A percentile compares a stretch with the other conserved stretches of the same genome.
These are phyloP conservation scores for Stichopus chloronotus DNA, from an alignment of 35 echinoderm and acorn worm genomes.

Conservation along the genomic window DNA sequence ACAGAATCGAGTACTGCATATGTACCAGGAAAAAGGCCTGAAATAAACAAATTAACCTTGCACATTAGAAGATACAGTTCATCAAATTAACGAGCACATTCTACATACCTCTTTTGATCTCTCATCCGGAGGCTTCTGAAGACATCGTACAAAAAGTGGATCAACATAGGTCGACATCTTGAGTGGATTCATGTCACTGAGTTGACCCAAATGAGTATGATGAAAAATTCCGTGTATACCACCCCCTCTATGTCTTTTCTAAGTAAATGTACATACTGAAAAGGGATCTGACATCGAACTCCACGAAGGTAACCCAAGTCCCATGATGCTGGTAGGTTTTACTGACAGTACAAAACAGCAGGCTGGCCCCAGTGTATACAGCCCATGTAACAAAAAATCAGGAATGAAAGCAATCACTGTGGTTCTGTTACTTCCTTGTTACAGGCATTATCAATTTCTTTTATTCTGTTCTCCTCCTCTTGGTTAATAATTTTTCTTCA, in stretches of 20 bases:
- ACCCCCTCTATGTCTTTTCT: conserved; percentile 11
- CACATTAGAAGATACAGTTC: too few relatives aligned
- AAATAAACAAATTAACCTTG: too few relatives aligned
- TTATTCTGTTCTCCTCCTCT: background rate
- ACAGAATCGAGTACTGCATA: too few relatives aligned
- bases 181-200: background rate
- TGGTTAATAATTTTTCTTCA: conserved; percentile 10
- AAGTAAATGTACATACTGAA: conserved; percentile 4
- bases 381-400: background rate
- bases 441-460: background rate
- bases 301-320: background rate
- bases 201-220: background rate
- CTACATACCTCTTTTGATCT: conserved; percentile 46
- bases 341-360: background rate
- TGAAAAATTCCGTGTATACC: background rate
- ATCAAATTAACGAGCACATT: too few relatives aligned
- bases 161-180: conserved; percentile 62
- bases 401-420: background rate
- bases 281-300: background rate
- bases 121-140: conserved; percentile 42
- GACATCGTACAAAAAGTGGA: conserved; percentile 50
- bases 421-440: conserved; percentile 20
- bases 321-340: conserved; percentile 11
- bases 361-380: background rate
- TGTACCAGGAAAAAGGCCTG: too few relatives aligned